phyloP scores from a whole-genome alignment of 2,888 invertebrate species.

The Timandra comae region DNA sequence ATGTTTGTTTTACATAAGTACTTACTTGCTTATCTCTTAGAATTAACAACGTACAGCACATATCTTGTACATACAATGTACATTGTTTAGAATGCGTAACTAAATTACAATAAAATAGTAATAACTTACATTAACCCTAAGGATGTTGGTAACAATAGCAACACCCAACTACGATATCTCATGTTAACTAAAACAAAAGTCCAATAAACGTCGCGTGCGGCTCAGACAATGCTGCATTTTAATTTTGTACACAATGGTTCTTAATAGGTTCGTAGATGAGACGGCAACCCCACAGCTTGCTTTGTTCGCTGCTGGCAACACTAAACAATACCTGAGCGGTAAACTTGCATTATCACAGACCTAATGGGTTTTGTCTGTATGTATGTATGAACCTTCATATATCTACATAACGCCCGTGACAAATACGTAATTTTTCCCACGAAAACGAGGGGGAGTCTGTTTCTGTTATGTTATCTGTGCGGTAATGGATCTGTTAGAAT shows the following conservation, averaged over 20 bases:
- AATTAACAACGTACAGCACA: too few relatives aligned
- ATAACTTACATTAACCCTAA: not conserved
- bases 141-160: conserved; percentile 2
- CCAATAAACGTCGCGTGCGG: conserved; percentile 42
- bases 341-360: conserved; percentile 73
- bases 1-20: too few relatives aligned
- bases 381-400: conserved; percentile 7
- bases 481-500: conserved; percentile 25
- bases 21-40: too few relatives aligned
- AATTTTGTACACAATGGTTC: conserved; percentile 72
- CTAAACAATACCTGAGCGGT: conserved; percentile 70
- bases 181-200: conserved; percentile 46
- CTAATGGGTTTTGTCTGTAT: conserved; percentile 71
- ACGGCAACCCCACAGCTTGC: conserved; percentile 47
- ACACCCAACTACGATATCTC: conserved; percentile 19
- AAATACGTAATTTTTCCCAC: conserved; percentile 54
- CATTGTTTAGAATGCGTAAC: not conserved
- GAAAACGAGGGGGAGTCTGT: conserved; percentile 32
- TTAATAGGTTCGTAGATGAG: conserved; percentile 69
- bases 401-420: conserved; percentile 35
- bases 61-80: too few relatives aligned
- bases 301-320: conserved; percentile 59
- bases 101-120: not conserved
- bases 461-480: conserved; percentile 30
- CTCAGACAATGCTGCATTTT: conserved; percentile 70